phyloP scores from a whole-genome alignment of 92 coral and sea anemone species.

The Actinostola sp. region DNA sequence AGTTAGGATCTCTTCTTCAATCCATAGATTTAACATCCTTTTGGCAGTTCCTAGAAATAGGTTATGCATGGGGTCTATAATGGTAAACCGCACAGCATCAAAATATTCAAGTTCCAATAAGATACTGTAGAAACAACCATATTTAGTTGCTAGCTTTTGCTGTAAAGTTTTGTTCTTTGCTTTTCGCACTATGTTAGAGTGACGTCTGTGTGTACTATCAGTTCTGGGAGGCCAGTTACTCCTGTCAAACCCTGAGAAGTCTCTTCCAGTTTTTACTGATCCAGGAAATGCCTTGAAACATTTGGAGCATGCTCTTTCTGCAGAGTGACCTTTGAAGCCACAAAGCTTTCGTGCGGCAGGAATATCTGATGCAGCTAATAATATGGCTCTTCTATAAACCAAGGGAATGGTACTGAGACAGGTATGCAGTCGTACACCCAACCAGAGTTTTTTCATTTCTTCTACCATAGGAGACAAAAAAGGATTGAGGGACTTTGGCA shows the following conservation, averaged over 20 bases:
- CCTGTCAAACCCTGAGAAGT: conserved; percentile 39
- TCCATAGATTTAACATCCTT: conserved; percentile 36
- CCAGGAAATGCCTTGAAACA: conserved; percentile 48
- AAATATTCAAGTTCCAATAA: conserved; percentile 31
- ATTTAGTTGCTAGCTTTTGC: conserved; percentile 23
- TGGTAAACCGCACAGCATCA: conserved; percentile 36
- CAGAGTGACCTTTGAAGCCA: conserved; percentile 48
- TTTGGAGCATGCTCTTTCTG: conserved; percentile 37
- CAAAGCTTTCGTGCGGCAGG: conserved; percentile 44
- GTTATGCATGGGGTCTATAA: conserved; percentile 47
- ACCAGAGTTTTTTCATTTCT: conserved; percentile 39
- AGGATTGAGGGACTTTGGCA: conserved; percentile 34
- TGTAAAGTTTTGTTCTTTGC: conserved; percentile 16
- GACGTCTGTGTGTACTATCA: conserved; percentile 13
- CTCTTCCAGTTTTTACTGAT: conserved; percentile 7
- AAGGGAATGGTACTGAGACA: no score
- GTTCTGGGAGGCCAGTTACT: conserved; percentile 47
- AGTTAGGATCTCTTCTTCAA: conserved; percentile 25
- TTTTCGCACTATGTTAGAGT: conserved; percentile 25
- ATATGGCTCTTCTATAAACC: conserved; percentile 17
- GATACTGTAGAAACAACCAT: conserved; percentile 30
- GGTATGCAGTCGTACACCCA: conserved; percentile 16
- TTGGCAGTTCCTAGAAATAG: conserved; percentile 39
- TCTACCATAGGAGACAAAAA: conserved; percentile 36
- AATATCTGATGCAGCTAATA: conserved; percentile 35